Evolutionary conservation across 2,113 vertebrate species (phyloP), one percentile per base, ranked within the genome.

Genomic region (Arvicanthis niloticus): DNA sequence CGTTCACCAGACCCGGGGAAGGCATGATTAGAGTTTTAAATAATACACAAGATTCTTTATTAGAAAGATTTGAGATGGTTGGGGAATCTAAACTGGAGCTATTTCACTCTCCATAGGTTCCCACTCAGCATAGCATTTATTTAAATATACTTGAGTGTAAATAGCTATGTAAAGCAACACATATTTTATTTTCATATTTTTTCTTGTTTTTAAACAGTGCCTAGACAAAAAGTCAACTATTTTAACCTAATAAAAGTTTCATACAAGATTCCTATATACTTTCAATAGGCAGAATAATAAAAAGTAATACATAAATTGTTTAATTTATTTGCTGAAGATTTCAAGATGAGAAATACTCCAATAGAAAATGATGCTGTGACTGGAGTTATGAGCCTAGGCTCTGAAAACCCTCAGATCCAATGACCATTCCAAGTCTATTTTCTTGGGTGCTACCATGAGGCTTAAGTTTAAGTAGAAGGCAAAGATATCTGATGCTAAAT

Each of bases 11-110:
- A 92, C 56, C 72, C 73, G 75, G 81, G 56, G 34, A 88, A 42
- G 87, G n/a, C 89, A n/a, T 97, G 81, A 97, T 96, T 91, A 93
- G 78, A 90, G 67, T 90, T 95, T 97, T 96, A 96, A 95, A 92
- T 70, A 94, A 97, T 89, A 82, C n/a, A 96, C 56, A 96, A 72
- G n/a, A 86, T 78, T 88, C 65, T 93, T 94, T 97, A 91, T 91
- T 93, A 82, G 15, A 88, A 93, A 91, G 72, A 94, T 89, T 97
- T 93, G 92, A 76, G 78, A 78, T 58, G 86, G 24, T 72, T n/a
- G 62, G 65, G 73, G 96, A 92, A 87, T 91, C 29, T 92, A 86
- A 81, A 67, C 65, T 95, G 11, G 2, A 96, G 15, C 31, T 75
- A 31, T 78, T 96, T 91, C 37, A 78, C 37, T 92, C 72, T 96